A percentile compares a stretch with the other conserved stretches of the same genome.
These are phyloP conservation scores for Cheilosia impressa DNA, from an alignment of 2,888 invertebrate genomes.

Conservation along the genomic window DNA sequence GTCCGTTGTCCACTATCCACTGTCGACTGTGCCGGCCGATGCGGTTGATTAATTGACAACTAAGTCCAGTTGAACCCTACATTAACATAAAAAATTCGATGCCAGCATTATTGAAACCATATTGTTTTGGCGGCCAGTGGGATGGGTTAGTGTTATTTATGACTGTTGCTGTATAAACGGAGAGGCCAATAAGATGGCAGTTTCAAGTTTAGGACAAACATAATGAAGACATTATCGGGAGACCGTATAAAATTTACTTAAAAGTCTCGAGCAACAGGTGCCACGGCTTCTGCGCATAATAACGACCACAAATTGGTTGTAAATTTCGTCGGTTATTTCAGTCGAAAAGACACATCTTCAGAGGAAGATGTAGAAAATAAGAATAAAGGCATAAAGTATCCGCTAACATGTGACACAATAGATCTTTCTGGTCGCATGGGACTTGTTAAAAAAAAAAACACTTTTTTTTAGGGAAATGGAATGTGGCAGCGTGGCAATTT, in stretches of 20 bases:
- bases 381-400: too few relatives aligned
- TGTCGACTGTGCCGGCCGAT: too few relatives aligned
- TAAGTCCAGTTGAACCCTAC: slow-evolving; percentile 21
- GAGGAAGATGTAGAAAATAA: not conserved
- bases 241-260: slow-evolving; percentile 25
- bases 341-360: slow-evolving; percentile 10
- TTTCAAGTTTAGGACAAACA: slow-evolving; percentile 21
- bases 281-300: slow-evolving; percentile 36
- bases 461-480: too few relatives aligned
- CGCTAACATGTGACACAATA: too few relatives aligned
- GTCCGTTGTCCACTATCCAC: not conserved
- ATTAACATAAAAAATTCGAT: slow-evolving; percentile 34
- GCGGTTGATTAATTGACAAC: slow-evolving; percentile 33
- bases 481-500: too few relatives aligned
- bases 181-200: not conserved
- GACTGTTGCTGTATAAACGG: not conserved
- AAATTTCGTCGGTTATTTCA: slow-evolving; percentile 11
- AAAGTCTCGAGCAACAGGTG: slow-evolving; percentile 4
- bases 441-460: too few relatives aligned
- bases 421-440: too few relatives aligned
- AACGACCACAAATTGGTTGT: slow-evolving; percentile 21
- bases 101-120: not conserved
- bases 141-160: slow-evolving; percentile 5
- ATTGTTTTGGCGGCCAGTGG: not conserved
- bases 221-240: slow-evolving; percentile 11